A percentile compares a stretch with the other conserved stretches of the same genome.
These are phyloP conservation scores for Aythya baeri DNA, from an alignment of 2,113 vertebrate genomes.

Conservation along the genomic window DNA sequence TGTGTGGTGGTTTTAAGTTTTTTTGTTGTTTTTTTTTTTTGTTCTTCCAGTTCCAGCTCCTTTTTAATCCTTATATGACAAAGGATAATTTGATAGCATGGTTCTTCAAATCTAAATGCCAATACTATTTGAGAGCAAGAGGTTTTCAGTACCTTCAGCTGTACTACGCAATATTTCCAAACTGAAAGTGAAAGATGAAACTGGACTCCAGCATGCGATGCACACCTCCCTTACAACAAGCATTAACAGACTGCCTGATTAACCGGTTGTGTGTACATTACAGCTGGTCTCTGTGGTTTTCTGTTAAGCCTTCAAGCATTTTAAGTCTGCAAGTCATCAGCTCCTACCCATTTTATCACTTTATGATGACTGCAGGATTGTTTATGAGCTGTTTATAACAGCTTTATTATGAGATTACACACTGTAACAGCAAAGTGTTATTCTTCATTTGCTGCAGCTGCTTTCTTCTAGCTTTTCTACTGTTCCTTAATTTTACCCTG, in stretches of 20 bases:
- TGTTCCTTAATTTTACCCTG: neutral
- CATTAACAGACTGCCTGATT: neutral
- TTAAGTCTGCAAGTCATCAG: neutral
- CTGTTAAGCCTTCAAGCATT: neutral
- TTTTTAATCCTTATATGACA: neutral
- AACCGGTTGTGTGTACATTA: neutral
- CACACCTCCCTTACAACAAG: neutral
- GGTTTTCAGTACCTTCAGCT: neutral
- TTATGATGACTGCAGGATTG: neutral
- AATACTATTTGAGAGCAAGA: neutral
- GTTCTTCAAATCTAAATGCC: neutral
- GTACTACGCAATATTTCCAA: neutral
- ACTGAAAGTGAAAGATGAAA: neutral
- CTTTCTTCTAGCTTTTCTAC: neutral
- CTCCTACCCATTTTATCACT: neutral
- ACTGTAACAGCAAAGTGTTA: neutral
- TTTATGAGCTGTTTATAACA: no score
- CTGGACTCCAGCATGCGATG: neutral
- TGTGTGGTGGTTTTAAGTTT: neutral
- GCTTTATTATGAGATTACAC: neutral
- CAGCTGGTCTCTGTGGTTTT: neutral
- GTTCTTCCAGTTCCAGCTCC: neutral
- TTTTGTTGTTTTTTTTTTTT: neutral
- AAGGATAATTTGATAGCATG: neutral
- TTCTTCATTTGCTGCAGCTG: neutral